Base-by-base conservation (phyloP, 2,113 vertebrate genomes). In the Brevimyrus niger region DNA sequence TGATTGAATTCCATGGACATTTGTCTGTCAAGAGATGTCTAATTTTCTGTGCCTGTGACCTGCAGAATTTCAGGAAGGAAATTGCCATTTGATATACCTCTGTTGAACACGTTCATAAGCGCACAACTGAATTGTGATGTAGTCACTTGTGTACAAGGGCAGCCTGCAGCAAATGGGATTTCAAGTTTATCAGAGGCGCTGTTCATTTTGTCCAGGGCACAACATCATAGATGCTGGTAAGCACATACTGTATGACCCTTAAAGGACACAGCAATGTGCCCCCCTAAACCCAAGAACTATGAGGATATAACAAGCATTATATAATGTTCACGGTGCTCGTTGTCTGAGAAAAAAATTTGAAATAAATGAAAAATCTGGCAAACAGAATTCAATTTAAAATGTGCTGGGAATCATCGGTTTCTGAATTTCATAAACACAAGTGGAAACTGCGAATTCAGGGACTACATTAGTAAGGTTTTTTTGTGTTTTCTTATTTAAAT, bases 31-130 rank as follows among this genome's bases (percentile, higher is more conserved):
- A 80, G 73, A 80, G 73, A 38, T 80, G 73, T 80, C 35, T 47
- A 47, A 86, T 86, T 31, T 86, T 47, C 83, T 50, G 47, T 48
- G 42, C 82, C 42, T 23, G 21, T 86, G 44, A 80, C 73, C 73
- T 80, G 73, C 35, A 80, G 35, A 80, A 80, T 38, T 80, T 80
- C 73, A 42, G 73, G 73, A 50, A 47, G 44, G 44, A 86, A 86
- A 86, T 50, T 47, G n/a, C 47, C 83, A 86, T 86, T 86, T 86
- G 83, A 86, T n/a, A 50, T 86, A 86, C 47, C 13, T 35, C 35
- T 80, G 35, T 5, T 80, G 73, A 42, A 38, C 73, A 17, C 15
- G 17, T 80, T 42, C 73, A 42, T 8, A 19, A 42, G 13, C 15
- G n/a, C 61, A 31, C 31, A 27, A 69, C 61, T 69, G 61, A 69